A percentile compares a stretch with the other conserved stretches of the same genome.
Evolutionary conservation across 2,888 invertebrate genomes (phyloP).

Genomic region (Pimpla rufipes): DNA sequence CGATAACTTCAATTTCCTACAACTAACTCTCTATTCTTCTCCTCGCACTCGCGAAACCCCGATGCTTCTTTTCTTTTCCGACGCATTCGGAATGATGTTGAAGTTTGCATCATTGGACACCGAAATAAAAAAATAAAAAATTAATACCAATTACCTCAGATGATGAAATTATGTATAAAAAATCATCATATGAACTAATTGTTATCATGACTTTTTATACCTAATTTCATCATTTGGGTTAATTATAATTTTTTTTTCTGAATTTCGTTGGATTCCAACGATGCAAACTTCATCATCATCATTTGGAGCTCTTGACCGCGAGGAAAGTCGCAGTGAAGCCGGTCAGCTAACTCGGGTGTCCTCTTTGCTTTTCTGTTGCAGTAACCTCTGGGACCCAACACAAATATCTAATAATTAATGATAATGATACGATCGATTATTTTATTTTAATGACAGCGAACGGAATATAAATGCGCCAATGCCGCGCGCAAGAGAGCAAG

Average conservation of each 20-base stretch:
- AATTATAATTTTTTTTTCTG: too few relatives aligned
- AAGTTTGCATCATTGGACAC: too few relatives aligned
- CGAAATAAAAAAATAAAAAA: too few relatives aligned
- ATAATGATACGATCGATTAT: slow-evolving; percentile 76
- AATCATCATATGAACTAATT: too few relatives aligned
- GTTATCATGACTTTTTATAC: too few relatives aligned
- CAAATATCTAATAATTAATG: slow-evolving; percentile 85
- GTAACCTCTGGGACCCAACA: slow-evolving; percentile 84
- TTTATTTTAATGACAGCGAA: slow-evolving; percentile 72
- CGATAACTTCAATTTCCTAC: slow-evolving; percentile 37
- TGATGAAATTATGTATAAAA: too few relatives aligned
- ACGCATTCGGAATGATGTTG: not conserved
- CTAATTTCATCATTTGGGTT: too few relatives aligned
- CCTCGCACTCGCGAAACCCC: not conserved
- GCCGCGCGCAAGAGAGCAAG: slow-evolving; percentile 55
- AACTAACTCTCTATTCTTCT: slow-evolving; percentile 40
- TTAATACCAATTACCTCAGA: too few relatives aligned
- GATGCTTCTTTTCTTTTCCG: slow-evolving; percentile 1
- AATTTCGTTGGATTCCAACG: too few relatives aligned
- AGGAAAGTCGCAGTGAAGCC: slow-evolving; percentile 10
- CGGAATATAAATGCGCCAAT: slow-evolving; percentile 62
- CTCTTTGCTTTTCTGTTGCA: slow-evolving; percentile 81
- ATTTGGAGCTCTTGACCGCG: not conserved
- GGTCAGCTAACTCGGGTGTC: slow-evolving; percentile 44
- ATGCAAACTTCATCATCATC: too few relatives aligned